Conservation (phyloP, 1,140 invertebrate genomes). For the Lasaia peninsularis region DNA sequence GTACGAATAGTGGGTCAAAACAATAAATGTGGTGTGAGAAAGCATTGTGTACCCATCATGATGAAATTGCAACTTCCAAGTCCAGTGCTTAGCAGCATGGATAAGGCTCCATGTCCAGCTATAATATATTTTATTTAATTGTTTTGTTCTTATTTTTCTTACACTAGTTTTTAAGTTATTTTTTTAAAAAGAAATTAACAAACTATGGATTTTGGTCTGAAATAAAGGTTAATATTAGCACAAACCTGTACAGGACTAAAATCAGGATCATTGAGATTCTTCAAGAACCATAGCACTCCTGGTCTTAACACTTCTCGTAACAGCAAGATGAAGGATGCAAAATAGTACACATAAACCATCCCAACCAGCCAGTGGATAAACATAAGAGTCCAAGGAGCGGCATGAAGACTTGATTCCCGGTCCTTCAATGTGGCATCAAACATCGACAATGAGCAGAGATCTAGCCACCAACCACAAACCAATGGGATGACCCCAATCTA, state of each 20-base stretch:
- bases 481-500: conserved; percentile 98
- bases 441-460: conserved; percentile 97
- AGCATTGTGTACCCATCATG: too few relatives aligned
- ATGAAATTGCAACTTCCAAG: too few relatives aligned
- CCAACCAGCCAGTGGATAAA: conserved; percentile 99
- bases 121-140: too few relatives aligned
- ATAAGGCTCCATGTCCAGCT: too few relatives aligned
- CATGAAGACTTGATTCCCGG: conserved; percentile 90
- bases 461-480: conserved; percentile 99
- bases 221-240: conserved; percentile 5
- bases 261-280: conserved; percentile 99
- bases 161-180: too few relatives aligned
- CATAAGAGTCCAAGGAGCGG: conserved; percentile 96
- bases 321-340: conserved; percentile 97
- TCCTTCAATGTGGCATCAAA: conserved; percentile 95
- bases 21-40: too few relatives aligned
- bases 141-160: too few relatives aligned
- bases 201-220: too few relatives aligned
- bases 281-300: conserved; percentile 96
- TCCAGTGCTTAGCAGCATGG: too few relatives aligned
- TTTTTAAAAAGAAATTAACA: too few relatives aligned
- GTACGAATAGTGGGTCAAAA: too few relatives aligned
- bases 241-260: conserved; percentile 97
- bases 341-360: conserved; percentile 99
- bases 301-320: conserved; percentile 95